Conservation (phyloP, 2,888 invertebrate species). For the Meiosimyza platycephala region DNA sequence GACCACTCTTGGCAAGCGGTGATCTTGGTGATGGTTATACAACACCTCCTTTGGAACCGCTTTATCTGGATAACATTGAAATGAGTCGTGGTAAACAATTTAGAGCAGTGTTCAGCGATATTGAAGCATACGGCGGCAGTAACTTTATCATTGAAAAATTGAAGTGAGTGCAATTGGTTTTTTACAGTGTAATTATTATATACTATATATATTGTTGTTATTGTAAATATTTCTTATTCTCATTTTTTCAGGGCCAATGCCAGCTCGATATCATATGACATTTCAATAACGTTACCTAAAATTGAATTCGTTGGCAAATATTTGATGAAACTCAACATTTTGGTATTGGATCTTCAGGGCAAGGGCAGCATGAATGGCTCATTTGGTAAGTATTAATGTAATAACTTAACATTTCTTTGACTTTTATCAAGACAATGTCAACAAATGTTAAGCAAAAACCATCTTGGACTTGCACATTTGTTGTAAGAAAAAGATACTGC, state of each 20-base stretch:
- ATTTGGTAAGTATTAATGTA: conserved; percentile 53
- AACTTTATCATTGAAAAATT: conserved; percentile 65
- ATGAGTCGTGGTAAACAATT: conserved; percentile 63
- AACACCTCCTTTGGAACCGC: conserved; percentile 63
- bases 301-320: conserved; percentile 65
- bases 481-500: background rate
- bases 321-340: conserved; percentile 59
- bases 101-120: conserved; percentile 61
- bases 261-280: conserved; percentile 60
- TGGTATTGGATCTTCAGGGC: conserved; percentile 64
- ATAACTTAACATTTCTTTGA: background rate
- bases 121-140: conserved; percentile 64
- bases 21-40: conserved; percentile 65
- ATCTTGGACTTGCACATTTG: background rate
- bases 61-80: conserved; percentile 62
- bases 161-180: conserved; percentile 52
- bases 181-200: background rate
- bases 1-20: conserved; percentile 61
- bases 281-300: conserved; percentile 61
- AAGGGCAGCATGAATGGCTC: conserved; percentile 63
- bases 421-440: background rate
- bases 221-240: conserved; percentile 19
- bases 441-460: background rate
- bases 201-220: background rate
- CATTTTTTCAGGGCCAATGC: conserved; percentile 58